Evolutionary conservation across 2,888 invertebrate genomes (phyloP), one percentile per base, ranked within the genome.

Genomic region (Dryocosmus kuriphilus): DNA sequence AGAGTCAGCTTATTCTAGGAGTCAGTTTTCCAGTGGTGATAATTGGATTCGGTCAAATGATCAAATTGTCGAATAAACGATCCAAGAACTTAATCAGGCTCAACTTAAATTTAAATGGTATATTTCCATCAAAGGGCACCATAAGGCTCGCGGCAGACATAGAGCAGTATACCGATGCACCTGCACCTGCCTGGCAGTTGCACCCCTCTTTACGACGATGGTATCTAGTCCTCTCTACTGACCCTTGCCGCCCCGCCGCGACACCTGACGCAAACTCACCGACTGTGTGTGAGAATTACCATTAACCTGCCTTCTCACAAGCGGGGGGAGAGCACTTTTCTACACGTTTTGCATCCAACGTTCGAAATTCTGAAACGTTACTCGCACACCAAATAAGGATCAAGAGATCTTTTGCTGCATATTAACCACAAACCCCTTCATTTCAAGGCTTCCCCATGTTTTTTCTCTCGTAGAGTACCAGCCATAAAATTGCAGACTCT

Each of bases 141-240:
- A 83, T 81, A 80, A 81, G 82, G 82, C 77, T 76, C 75, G 73
- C 80, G 78, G 63, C 19, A 46, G 60, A 62, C 77, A 74, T 82
- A 80, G 82, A 85, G 79, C 80, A 81, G 80, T 71, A 71, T 80
- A 85, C 79, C 74, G 78, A 81, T 84, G 85, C 86, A 90, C 89
- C 88, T 89, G 89, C 89, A 84, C 84, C 86, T 86, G 84, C 86
- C 83, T 81, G 86, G 84, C 90, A 87, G 89, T 89, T 89, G 87
- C 89, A 88, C 85, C 88, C 89, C 89, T 86, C 87, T 88, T 85
- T 82, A 86, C 83, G 87, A 89, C 89, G 91, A 91, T 91, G 86
- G 86, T 91, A 91, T 90, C 91, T 89, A 87, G 86, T 85, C 81
- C 85, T 85, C 79, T 81, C 84, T 83, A 75, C 81, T 82, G 80